phyloP scores from a whole-genome alignment of 2,888 invertebrate genomes.

The Polydrusus cervinus region DNA sequence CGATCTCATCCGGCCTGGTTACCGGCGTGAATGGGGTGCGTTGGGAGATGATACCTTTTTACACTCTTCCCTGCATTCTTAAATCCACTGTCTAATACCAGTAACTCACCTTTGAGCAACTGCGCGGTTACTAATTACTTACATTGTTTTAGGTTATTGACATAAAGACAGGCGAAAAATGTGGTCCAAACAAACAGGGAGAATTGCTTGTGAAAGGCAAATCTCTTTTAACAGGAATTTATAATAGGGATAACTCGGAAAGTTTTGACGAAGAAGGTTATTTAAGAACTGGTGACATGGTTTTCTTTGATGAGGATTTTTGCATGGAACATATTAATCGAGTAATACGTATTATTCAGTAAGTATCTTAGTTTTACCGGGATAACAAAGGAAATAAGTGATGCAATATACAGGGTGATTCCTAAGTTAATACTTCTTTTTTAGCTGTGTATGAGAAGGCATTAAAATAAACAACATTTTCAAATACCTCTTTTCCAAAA shows the following conservation, averaged over 20 bases:
- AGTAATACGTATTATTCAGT: conserved; percentile 35
- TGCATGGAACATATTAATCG: conserved; percentile 40
- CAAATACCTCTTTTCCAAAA: no score
- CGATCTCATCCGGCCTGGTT: no score
- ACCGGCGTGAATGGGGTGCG: no score
- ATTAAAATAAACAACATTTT: no score
- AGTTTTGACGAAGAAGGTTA: conserved; percentile 42
- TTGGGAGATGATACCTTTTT: no score
- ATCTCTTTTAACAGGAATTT: conserved; percentile 20
- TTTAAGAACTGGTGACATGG: conserved; percentile 44
- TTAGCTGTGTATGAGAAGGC: no score
- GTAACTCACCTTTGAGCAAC: no score
- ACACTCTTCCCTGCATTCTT: no score
- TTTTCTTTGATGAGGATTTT: conserved; percentile 41
- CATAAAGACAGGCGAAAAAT: conserved; percentile 36
- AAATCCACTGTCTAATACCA: no score
- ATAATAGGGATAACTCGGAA: conserved; percentile 29
- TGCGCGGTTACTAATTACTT: no score
- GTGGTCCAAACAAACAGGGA: conserved; percentile 36
- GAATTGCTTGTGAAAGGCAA: conserved; percentile 36
- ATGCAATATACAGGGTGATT: no score
- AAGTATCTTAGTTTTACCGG: background rate
- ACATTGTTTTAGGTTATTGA: conserved; percentile 36
- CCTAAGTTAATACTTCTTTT: no score
- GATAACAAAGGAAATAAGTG: background rate